Evolutionary conservation across 2,113 vertebrate species (phyloP), one percentile per base, ranked within the genome.

Genomic region (Crotalus horridus): DNA sequence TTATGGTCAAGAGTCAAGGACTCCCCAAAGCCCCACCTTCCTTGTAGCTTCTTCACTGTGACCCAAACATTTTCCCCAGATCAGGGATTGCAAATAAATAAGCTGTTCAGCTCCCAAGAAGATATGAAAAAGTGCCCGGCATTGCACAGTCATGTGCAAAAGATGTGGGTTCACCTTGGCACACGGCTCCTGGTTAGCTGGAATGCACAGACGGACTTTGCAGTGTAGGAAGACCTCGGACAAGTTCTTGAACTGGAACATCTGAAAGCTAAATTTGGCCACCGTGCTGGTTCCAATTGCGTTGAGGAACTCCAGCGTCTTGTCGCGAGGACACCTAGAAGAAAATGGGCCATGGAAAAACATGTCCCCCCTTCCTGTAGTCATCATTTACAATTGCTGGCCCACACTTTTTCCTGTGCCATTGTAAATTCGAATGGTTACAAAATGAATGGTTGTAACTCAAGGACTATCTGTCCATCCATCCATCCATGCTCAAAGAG

Each of bases 181-280:
- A 56, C 96, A 97, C 88, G 95, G 93, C 53, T 97, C 94, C 0
- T 21, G 91, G 93, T 85, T 6, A 0, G 87, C 74, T 0, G 95
- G 94, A 1, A 95, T 29, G 23, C 97, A 97, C 9, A 97, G 96
- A 43, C 89, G 96, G 54, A 97, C 95, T 24, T 91, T 95, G 94
- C 97, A 97, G 92, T 97, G 97, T 89, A 97, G 93, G 91, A 96
- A 97, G 59, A 97, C 58, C 85, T 97, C 85, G 0, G 95, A 5
- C 87, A 95, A 93, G 20, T 95, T 95, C 29, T 91, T 48, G 54
- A 97, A 97, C 64, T 4, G 96, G n/a, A 97, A 97, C 97, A 97
- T 97, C 94, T 97, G 96, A 93, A 97, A 96, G 94, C 96, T 97
- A 95, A 97, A 97, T 86, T 97, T 97, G 53, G 95, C 96, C 0